These are phyloP conservation scores for Ennomos quercinarius DNA, from an alignment of 2,888 invertebrate species.

Conservation along the genomic window DNA sequence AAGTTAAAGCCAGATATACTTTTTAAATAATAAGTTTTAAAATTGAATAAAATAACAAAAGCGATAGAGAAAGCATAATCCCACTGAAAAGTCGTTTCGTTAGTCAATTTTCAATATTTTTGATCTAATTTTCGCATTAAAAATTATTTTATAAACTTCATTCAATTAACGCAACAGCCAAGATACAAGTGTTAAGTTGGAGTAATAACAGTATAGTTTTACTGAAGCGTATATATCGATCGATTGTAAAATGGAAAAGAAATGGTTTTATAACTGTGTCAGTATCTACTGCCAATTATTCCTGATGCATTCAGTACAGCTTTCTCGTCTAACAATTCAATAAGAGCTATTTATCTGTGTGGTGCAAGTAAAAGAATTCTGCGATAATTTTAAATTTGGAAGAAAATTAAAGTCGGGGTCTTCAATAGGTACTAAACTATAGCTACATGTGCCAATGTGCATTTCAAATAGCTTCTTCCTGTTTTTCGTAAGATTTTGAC, in stretches of 20 bases:
- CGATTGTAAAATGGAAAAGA: constrained; percentile 19
- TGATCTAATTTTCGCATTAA: not conserved
- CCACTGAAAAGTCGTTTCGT: no score
- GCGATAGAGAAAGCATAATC: no score
- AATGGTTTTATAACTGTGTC: constrained; percentile 31
- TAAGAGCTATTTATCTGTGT: constrained; percentile 17
- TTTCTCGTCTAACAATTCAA: constrained; percentile 41
- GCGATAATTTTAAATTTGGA: not conserved
- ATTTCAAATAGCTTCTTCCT: no score
- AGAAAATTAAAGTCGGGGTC: not conserved
- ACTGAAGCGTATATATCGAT: constrained; percentile 11
- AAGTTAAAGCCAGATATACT: no score
- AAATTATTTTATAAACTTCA: not conserved
- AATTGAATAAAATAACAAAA: no score
- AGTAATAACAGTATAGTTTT: constrained; percentile 16
- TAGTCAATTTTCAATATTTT: not conserved
- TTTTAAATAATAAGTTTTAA: no score
- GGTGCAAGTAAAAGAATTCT: constrained; percentile 30
- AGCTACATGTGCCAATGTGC: not conserved
- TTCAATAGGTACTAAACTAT: no score
- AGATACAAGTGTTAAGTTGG: constrained; percentile 2
- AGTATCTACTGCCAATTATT: constrained; percentile 43
- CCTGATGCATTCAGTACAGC: constrained; percentile 39
- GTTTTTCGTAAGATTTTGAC: no score
- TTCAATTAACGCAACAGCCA: constrained; percentile 3